A percentile compares a stretch with the other conserved stretches of the same genome.
Evolutionary conservation across 2,797 vertebrate species (phyloP).

Genomic region (Gallinago nigripennis): DNA sequence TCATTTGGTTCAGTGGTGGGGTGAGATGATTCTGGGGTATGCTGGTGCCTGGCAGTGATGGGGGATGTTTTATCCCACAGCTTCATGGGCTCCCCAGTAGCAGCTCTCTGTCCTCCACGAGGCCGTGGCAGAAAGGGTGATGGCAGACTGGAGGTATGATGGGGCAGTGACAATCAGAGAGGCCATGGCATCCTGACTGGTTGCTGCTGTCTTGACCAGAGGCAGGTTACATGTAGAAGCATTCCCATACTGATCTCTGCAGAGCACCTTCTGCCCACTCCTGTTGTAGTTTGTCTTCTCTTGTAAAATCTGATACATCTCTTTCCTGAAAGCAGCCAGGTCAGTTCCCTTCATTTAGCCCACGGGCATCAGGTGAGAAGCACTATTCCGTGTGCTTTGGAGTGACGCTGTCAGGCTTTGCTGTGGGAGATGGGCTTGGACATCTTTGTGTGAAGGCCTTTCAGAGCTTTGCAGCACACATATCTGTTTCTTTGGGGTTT

Average conservation of each 20-base stretch:
- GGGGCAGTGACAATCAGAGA: background rate
- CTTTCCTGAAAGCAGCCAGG: too few relatives aligned
- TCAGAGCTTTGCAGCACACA: background rate
- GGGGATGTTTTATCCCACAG: background rate
- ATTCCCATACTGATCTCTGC: background rate
- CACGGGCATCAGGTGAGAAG: rapidly evolving
- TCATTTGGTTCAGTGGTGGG: background rate
- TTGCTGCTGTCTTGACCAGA: background rate
- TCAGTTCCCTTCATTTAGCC: background rate
- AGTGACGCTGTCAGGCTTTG: background rate
- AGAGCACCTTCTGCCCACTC: background rate
- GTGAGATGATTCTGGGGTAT: rapidly evolving
- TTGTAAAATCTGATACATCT: too few relatives aligned
- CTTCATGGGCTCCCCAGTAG: rapidly evolving
- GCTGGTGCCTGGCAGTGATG: background rate
- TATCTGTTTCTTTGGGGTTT: background rate
- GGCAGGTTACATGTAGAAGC: background rate
- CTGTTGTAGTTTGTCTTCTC: too few relatives aligned
- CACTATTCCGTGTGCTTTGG: background rate
- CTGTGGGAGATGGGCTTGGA: background rate
- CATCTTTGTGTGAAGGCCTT: background rate
- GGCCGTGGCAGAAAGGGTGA: background rate
- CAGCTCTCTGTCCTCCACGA: rapidly evolving
- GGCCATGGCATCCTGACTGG: background rate
- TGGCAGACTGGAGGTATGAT: background rate